A percentile compares a stretch with the other conserved stretches of the same genome.
Conservation (phyloP, 2,113 vertebrate genomes). For the Orthonyx spaldingii region DNA sequence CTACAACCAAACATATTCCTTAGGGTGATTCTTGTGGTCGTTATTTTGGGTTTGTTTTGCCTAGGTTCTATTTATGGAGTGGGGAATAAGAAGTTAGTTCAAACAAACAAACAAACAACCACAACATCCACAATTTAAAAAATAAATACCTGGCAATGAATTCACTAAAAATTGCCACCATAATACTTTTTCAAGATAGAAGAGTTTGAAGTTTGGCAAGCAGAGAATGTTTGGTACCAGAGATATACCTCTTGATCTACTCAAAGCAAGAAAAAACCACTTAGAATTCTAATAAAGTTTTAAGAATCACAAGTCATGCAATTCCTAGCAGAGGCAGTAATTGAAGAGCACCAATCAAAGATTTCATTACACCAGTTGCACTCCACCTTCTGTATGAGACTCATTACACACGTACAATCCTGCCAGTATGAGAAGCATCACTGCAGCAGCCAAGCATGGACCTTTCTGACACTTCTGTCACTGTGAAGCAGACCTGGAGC, state of each 20-base stretch:
- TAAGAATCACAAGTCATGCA: neutral
- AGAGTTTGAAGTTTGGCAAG: neutral
- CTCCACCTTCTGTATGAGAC: neutral
- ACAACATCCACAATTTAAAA: neutral
- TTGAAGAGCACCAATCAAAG: neutral
- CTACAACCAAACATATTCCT: neutral
- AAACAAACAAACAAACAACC: neutral
- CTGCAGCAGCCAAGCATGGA: neutral
- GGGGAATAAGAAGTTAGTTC: neutral
- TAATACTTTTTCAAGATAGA: neutral
- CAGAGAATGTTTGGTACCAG: neutral
- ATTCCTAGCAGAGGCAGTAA: neutral
- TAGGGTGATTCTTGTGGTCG: neutral
- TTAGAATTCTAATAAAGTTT: neutral
- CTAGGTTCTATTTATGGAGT: neutral
- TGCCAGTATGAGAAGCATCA: neutral
- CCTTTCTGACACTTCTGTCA: neutral
- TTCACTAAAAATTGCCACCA: neutral
- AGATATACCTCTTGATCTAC: neutral
- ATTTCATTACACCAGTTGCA: neutral
- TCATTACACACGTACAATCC: neutral
- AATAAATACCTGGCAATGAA: neutral
- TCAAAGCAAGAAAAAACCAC: neutral
- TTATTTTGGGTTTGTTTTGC: neutral
- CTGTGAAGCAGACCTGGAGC: rapidly evolving